Evolutionary conservation across 2,113 vertebrate genomes (phyloP), one percentile per base, ranked within the genome.

Genomic region (Calonectris borealis): DNA sequence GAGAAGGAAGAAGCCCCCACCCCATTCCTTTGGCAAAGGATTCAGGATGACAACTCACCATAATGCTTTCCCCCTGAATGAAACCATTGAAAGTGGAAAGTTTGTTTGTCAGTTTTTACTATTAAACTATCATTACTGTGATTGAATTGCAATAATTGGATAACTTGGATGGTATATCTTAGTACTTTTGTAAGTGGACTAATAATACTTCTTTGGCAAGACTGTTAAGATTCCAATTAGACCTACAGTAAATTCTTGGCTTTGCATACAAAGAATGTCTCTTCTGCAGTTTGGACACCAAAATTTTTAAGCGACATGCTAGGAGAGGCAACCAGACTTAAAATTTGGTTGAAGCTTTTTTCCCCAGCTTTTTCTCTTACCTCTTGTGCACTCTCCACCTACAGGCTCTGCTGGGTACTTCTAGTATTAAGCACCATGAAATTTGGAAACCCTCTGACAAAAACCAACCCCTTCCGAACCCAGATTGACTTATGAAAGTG

Each of bases 1-100:
- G 19, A 81, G 10, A 78, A 46, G 27, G 55, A 65, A 77, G 11
- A 18, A 69, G 1, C 2, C 2, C 5, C 5, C 1, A 4, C 5
- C n/a, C 12, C 16, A 22, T 78, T 82, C 54, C 8, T 19, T 15
- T 70, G 46, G 19, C 11, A 64, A 62, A 81, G 16, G 16, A 36
- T 55, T 61, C 27, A 86, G 34, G 24, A 77, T 26, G 7, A 34
- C 7, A 76, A 31, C 13, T 27, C 17, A 58, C 3, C 4, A 6
- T 29, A 78, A 54, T 2, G 13, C 20, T 42, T 78, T 48, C 31
- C 48, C 13, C 9, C 16, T 57, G 27, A 86, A 44, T 11, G 6
- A 77, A 91, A 72, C 4, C 2, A 36, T 1, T 22, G 12, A 16
- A 80, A 80, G 24, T 21, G 19, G 6, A 21, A 88, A 65, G 29